Conservation (phyloP, 2,888 invertebrate species). For the Cheilosia impressa region DNA sequence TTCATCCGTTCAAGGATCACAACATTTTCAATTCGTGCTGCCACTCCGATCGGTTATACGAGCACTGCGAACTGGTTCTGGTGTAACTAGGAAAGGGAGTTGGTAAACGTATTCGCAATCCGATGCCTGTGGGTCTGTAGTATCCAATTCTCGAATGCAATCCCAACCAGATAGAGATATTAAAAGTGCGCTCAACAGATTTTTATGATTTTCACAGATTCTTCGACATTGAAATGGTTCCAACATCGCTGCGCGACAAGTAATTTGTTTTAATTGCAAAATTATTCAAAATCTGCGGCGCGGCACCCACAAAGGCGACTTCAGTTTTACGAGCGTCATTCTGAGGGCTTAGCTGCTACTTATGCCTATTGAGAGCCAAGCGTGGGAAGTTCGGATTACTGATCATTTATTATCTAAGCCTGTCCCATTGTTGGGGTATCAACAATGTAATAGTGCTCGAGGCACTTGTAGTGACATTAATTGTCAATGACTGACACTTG, state of each 20-base stretch:
- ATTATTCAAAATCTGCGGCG: not conserved
- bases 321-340: not conserved
- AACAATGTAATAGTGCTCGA: constrained; percentile 41
- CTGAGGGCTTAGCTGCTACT: not conserved
- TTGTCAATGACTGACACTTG: constrained; percentile 63
- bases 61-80: constrained; percentile 44
- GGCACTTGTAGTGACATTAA: constrained; percentile 68
- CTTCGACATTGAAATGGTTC: constrained; percentile 25
- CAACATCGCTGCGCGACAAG: not conserved
- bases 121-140: constrained; percentile 46
- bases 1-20: constrained; percentile 69
- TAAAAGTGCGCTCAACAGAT: constrained; percentile 17
- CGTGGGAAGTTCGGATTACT: constrained; percentile 57
- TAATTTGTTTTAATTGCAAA: not conserved
- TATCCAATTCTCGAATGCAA: constrained; percentile 46
- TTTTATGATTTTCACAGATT: constrained; percentile 13
- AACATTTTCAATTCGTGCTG: constrained; percentile 52
- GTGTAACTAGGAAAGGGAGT: constrained; percentile 54
- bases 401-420: constrained; percentile 37
- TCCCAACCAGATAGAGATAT: constrained; percentile 45
- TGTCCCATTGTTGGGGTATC: constrained; percentile 1
- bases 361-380: not conserved
- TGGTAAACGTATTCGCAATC: constrained; percentile 25
- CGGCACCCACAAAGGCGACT: not conserved
- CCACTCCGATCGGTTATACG: constrained; percentile 23